These are phyloP conservation scores for Hemicordylus capensis DNA, from an alignment of 2,113 vertebrate species.

Conservation along the genomic window DNA sequence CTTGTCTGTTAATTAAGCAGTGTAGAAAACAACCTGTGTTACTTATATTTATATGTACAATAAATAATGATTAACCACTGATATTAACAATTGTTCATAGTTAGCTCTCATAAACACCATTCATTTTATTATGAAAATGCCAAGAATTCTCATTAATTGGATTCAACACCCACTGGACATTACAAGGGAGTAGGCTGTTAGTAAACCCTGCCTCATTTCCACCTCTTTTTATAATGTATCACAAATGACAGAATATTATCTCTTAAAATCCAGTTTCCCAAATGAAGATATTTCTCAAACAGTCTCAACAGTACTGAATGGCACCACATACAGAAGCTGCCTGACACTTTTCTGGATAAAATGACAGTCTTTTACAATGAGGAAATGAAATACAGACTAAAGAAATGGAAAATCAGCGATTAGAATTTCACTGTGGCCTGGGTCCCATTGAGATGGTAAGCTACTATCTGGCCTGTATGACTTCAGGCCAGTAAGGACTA, in stretches of 20 bases:
- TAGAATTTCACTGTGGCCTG: neutral
- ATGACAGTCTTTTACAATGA: neutral
- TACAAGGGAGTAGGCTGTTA: conserved; percentile 20
- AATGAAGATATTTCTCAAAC: conserved; percentile 1
- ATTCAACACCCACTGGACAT: conserved; percentile 40
- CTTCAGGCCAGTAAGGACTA: neutral
- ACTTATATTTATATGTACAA: conserved; percentile 18
- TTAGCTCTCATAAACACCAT: neutral
- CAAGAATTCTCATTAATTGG: conserved; percentile 12
- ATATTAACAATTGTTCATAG: conserved; percentile 15
- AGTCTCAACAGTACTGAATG: neutral
- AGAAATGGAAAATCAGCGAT: neutral
- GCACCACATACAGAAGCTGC: conserved; percentile 2
- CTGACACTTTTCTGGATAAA: neutral
- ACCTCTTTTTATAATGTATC: neutral
- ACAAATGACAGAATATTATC: conserved; percentile 19
- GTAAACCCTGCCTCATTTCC: neutral
- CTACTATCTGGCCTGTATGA: neutral
- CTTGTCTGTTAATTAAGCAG: neutral
- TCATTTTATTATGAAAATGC: conserved; percentile 29
- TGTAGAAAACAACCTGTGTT: neutral
- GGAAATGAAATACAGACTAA: neutral
- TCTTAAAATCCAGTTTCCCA: neutral
- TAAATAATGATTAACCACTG: conserved; percentile 48
- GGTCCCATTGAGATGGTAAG: neutral